Percentiles rank a stretch among this genome's conserved stretches.
These are phyloP conservation scores for Micrasema longulum DNA, from an alignment of 1,140 invertebrate species.

Conservation along the genomic window DNA sequence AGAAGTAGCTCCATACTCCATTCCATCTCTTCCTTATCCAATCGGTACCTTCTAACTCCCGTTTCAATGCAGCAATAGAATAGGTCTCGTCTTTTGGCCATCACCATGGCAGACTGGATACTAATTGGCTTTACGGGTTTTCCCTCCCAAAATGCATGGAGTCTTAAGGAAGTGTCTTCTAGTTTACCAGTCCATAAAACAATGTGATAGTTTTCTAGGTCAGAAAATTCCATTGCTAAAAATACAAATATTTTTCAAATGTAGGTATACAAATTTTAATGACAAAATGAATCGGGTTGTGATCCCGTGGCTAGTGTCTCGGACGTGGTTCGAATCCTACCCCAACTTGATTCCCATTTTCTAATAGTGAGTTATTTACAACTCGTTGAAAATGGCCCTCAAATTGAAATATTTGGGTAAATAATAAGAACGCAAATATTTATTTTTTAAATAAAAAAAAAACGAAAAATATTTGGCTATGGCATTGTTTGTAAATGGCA, in stretches of 20 bases:
- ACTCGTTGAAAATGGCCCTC: too few relatives aligned
- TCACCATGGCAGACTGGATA: constrained; percentile 74
- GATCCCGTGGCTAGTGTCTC: too few relatives aligned
- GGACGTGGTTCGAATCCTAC: too few relatives aligned
- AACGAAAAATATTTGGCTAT: too few relatives aligned
- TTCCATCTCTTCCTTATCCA: constrained; percentile 65
- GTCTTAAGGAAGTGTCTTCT: constrained; percentile 77
- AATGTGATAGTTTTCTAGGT: constrained; percentile 77
- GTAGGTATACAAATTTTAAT: too few relatives aligned
- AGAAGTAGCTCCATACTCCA: constrained; percentile 75
- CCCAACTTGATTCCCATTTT: too few relatives aligned
- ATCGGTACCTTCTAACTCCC: constrained; percentile 60
- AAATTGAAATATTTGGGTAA: too few relatives aligned
- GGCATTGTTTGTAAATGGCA: too few relatives aligned
- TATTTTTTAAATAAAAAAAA: too few relatives aligned
- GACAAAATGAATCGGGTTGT: too few relatives aligned
- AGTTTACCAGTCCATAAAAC: constrained; percentile 85
- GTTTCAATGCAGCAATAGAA: constrained; percentile 69
- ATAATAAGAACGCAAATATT: too few relatives aligned
- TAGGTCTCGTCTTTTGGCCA: constrained; percentile 63
- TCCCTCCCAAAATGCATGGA: constrained; percentile 73
- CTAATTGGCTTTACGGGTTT: constrained; percentile 73
- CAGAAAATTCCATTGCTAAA: constrained; percentile 79
- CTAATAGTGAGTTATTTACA: too few relatives aligned
- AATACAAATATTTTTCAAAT: background rate